phyloP scores from a whole-genome alignment of 2,113 vertebrate species.

The Sinocyclocheilus grahami region DNA sequence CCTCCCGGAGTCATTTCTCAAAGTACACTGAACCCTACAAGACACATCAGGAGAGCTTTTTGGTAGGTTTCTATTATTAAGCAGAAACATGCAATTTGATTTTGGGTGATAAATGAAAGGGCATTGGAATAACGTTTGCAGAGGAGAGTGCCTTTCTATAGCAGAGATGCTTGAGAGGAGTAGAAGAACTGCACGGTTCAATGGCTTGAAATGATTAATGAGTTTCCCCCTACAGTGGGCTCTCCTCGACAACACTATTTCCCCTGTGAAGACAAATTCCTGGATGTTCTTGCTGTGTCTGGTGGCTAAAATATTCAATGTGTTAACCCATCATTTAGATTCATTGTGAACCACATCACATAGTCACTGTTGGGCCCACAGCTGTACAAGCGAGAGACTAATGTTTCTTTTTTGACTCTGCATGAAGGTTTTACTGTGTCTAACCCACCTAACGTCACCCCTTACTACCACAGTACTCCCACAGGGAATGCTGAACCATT shows the following conservation, averaged over 20 bases:
- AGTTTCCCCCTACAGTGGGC: conserved; percentile 51
- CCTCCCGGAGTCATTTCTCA: conserved; percentile 50
- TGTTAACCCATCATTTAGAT: conserved; percentile 46
- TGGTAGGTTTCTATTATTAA: conserved; percentile 68
- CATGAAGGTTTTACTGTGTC: conserved; percentile 25
- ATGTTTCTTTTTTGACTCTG: conserved; percentile 22
- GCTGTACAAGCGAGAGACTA: conserved; percentile 34
- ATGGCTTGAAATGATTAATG: conserved; percentile 54
- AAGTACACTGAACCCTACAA: conserved; percentile 56
- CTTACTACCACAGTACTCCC: conserved; percentile 26
- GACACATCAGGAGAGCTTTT: conserved; percentile 62
- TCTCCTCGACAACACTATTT: conserved; percentile 50
- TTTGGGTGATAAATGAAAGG: conserved; percentile 73
- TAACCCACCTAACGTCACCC: not conserved
- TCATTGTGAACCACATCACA: conserved; percentile 43
- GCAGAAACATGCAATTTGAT: conserved; percentile 71
- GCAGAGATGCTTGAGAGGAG: conserved; percentile 37
- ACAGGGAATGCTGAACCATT: conserved; percentile 25
- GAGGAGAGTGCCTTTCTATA: conserved; percentile 40
- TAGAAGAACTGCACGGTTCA: conserved; percentile 45
- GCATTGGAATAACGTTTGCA: conserved; percentile 55
- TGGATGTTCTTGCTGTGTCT: conserved; percentile 48
- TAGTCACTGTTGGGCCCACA: conserved; percentile 32
- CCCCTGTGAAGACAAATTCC: conserved; percentile 51
- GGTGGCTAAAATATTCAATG: conserved; percentile 44